phyloP scores from a whole-genome alignment of 2,113 vertebrate genomes.

The Megaceryle maxima region DNA sequence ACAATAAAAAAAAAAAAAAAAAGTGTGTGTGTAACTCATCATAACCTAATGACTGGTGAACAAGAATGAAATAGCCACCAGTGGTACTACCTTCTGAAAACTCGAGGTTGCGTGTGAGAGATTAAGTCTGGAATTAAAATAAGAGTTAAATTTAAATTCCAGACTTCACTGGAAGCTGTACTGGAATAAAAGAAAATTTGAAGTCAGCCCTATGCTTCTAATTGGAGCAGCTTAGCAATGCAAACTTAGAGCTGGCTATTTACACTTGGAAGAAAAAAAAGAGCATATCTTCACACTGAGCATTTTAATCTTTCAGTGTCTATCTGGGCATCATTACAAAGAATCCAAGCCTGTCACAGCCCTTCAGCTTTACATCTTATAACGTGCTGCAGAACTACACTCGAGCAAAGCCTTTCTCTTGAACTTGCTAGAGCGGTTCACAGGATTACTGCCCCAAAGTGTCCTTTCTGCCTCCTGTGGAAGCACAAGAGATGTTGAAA shows the following conservation, averaged over 20 bases:
- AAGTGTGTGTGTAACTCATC: background rate
- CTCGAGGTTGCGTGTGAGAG: background rate
- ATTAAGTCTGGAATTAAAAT: background rate
- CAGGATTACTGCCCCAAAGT: background rate
- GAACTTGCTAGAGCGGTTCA: background rate
- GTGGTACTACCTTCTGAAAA: background rate
- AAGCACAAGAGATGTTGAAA: background rate
- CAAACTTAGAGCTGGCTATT: background rate
- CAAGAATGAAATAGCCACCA: background rate
- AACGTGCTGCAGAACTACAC: background rate
- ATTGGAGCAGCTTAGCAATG: background rate
- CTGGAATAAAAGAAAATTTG: background rate
- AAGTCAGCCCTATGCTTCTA: background rate
- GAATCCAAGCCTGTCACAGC: background rate
- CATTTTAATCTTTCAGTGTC: constrained; percentile 29
- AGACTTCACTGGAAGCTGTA: background rate
- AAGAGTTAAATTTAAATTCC: background rate
- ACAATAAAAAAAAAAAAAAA: background rate
- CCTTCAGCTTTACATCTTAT: background rate
- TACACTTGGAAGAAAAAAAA: background rate
- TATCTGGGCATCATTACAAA: constrained; percentile 10
- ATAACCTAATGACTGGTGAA: background rate
- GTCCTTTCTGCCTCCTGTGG: background rate
- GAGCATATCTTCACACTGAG: background rate
- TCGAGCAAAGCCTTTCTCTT: background rate